Base-by-base conservation (phyloP, 2,797 vertebrate species). In the Phalanger gymnotis region DNA sequence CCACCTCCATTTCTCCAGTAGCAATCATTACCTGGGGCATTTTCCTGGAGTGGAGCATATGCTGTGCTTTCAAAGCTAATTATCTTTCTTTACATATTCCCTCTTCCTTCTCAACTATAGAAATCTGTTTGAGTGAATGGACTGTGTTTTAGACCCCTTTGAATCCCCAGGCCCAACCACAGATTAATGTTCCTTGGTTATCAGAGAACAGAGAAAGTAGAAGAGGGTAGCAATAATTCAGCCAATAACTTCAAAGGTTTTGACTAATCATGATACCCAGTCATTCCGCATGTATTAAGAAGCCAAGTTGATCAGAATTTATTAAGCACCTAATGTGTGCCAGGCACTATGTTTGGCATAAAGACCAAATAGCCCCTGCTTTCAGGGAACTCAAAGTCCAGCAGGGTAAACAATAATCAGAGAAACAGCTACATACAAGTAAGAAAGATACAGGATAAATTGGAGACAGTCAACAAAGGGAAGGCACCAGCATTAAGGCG, bases 171-270 rank as follows among this genome's bases (percentile, higher is more conserved):
- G 40, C 7, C 16, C 13, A 19, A n/a, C 5, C 73, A 16, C 22
- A 25, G 5, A 81, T 81, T 47, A 81, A 25, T 47, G 40, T 47
- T 81, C n/a, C 5, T 81, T 47, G 66, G n/a, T 81, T 47, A 47
- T 47, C 66, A 81, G 66, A 81, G 66, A 40, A 73, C 16, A 73
- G 19, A 54, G n/a, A 94, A 96, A 95, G n/a, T 4, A 34, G 13
- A 53, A 95, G 92, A 87, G 31, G 31, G 91, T 14, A 94, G 90
- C 91, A 54, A 92, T 53, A 56, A 40, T 91, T 91, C 91, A 90
- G 47, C 91, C 58, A 93, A 91, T 40, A 58, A 98, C 31, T 47
- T 52, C 94, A 96, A 96, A 61, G 40, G n/a, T 14, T 95, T 97
- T 95, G 91, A 92, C 93, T 96, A 97, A 97, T 66, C 73, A 58